Conservation (phyloP, 2,888 invertebrate genomes). For the Harpagoxenus sublaevis region DNA sequence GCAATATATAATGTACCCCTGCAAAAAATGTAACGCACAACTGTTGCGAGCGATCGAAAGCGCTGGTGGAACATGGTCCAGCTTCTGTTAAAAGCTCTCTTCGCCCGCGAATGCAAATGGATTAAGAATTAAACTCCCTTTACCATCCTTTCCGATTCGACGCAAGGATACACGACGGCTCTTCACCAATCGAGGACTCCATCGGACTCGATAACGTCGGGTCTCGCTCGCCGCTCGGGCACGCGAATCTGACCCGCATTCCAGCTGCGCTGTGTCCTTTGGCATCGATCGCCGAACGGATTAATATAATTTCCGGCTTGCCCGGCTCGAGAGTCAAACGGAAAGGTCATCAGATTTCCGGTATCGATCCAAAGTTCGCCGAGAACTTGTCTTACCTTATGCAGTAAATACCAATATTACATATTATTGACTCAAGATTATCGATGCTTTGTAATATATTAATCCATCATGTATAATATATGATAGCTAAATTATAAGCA, state of each 20-base stretch:
- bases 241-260: constrained; percentile 44
- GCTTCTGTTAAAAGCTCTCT: not conserved
- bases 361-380: constrained; percentile 11
- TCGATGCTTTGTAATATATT: not conserved
- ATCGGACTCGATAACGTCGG: constrained; percentile 38
- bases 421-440: not conserved
- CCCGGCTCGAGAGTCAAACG: constrained; percentile 15
- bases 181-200: constrained; percentile 22
- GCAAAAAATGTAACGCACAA: not conserved
- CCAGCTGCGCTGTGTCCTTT: constrained; percentile 44
- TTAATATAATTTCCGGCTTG: constrained; percentile 52
- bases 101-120: constrained; percentile 10
- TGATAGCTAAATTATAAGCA: not conserved
- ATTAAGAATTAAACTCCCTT: constrained; percentile 35
- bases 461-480: not conserved
- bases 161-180: constrained; percentile 2
- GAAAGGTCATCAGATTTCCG: constrained; percentile 46
- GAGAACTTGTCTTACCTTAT: not conserved
- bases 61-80: not conserved
- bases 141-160: not conserved
- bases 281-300: constrained; percentile 39
- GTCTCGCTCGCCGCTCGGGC: constrained; percentile 1
- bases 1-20: no score
- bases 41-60: not conserved
- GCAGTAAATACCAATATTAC: not conserved